Evolutionary conservation across 2,113 vertebrate species (phyloP).

Genomic region (Eudyptes chrysolophus): DNA sequence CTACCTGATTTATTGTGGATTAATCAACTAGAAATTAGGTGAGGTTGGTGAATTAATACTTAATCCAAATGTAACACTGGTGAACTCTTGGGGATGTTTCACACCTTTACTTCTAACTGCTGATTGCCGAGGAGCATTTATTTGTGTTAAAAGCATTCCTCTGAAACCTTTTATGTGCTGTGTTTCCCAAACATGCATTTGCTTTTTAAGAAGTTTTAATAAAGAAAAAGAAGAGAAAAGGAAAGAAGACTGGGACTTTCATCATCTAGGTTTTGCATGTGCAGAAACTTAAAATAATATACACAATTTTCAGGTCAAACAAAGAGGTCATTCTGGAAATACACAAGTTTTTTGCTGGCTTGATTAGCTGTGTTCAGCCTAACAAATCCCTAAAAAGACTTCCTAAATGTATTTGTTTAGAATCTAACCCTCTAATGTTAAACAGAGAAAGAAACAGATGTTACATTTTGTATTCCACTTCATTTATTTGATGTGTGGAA

Average conservation of each 20-base stretch:
- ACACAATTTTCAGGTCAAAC: constrained; percentile 59
- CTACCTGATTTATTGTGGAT: neutral
- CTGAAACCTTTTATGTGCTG: neutral
- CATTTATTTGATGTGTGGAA: constrained; percentile 51
- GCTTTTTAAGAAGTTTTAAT: constrained; percentile 1
- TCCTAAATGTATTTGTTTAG: constrained; percentile 58
- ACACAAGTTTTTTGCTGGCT: constrained; percentile 46
- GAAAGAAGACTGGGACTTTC: neutral
- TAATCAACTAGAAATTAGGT: neutral
- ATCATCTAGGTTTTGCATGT: constrained; percentile 20
- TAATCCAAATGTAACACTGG: neutral
- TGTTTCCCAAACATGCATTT: neutral
- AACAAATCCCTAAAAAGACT: constrained; percentile 55
- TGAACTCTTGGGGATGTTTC: neutral
- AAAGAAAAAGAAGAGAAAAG: neutral
- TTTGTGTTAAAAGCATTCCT: neutral
- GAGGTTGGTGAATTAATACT: neutral
- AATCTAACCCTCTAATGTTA: constrained; percentile 24
- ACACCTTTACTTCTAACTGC: neutral
- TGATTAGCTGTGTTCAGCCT: constrained; percentile 56
- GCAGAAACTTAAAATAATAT: constrained; percentile 61
- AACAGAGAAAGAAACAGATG: constrained; percentile 58
- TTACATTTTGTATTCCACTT: constrained; percentile 57
- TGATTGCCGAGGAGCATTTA: neutral
- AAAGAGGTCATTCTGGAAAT: constrained; percentile 49